Evolutionary conservation across 92 coral and sea anemone species (phyloP), one percentile per base, ranked within the genome.

Genomic region (Parazoanthus swiftii): DNA sequence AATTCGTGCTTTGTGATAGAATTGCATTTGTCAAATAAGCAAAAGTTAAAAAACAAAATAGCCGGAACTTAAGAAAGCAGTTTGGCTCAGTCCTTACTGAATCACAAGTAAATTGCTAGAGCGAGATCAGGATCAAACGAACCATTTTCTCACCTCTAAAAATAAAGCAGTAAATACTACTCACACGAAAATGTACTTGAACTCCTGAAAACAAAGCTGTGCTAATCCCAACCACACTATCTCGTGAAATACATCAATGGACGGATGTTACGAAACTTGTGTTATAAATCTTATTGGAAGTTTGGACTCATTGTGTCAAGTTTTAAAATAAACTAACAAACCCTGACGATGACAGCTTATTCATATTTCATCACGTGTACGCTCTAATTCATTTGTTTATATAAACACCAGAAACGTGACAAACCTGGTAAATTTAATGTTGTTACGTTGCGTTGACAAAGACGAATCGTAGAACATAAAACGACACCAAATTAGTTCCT

Each of bases 311-410:
- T 16, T 54, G 35, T 21, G 77, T 70, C 29, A 84, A 33, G 51
- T 1, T 39, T 20, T 48, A 5, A 6, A 42, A 7, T 18, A 63
- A 63, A 63, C 26, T 23, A 63, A 3, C 26, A 23, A 18, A 21
- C 71, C 82, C 56, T 36, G 74, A 44, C 37, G n/a, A 50, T 44
- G 77, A 71, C 77, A 25, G 56, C 21, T 83, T 71, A 43, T 84
- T 29, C 46, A 84, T 84, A 68, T 84, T 84, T 84, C n/a, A 84
- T 72, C 14, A 33, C 20, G 15, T 72, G 54, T 71, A 68, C 78
- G 87, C 74, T 84, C 74, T 29, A 6, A 83, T 70, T 67, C 50
- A 38, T 68, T 23, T 58, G 56, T 82, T 68, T 42, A 48, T 42
- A 29, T 21, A 82, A 66, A 65, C 39, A 82, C 74, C 38, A 10